Percentiles rank a stretch among this genome's conserved stretches.
phyloP scores from a whole-genome alignment of 2,113 vertebrate species.

The Odobenus rosmarus region DNA sequence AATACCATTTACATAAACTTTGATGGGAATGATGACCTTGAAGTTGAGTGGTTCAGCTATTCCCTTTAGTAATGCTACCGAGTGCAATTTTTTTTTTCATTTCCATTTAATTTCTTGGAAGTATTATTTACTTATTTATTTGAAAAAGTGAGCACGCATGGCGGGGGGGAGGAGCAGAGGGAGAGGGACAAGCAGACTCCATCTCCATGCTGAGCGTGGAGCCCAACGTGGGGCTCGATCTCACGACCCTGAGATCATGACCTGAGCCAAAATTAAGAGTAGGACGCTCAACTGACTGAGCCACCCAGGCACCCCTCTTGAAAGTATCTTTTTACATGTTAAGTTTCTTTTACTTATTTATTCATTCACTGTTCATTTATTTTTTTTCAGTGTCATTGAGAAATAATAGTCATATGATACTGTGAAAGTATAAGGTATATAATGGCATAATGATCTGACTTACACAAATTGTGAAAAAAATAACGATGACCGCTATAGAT shows the following conservation, averaged over 20 bases:
- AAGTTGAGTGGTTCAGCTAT: neutral
- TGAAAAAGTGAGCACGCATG: neutral
- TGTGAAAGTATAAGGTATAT: neutral
- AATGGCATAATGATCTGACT: neutral
- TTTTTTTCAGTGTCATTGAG: neutral
- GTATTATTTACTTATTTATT: neutral
- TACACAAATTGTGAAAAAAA: neutral
- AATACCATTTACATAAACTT: neutral
- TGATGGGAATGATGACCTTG: neutral
- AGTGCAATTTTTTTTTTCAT: neutral
- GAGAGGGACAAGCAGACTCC: neutral
- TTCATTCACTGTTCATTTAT: neutral
- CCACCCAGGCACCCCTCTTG: neutral
- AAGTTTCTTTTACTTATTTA: neutral
- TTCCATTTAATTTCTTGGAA: neutral
- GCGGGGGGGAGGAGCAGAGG: neutral
- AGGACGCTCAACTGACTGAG: neutral
- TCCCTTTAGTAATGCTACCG: neutral
- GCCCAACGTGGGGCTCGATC: neutral
- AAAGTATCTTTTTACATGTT: neutral
- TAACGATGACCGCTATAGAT: neutral
- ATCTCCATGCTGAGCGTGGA: neutral
- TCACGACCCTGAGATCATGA: neutral
- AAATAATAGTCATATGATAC: neutral
- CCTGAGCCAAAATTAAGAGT: neutral